Evolutionary conservation across 1,140 invertebrate genomes (phyloP), one percentile per base, ranked within the genome.

Genomic region (Hylaeus anthracinus): DNA sequence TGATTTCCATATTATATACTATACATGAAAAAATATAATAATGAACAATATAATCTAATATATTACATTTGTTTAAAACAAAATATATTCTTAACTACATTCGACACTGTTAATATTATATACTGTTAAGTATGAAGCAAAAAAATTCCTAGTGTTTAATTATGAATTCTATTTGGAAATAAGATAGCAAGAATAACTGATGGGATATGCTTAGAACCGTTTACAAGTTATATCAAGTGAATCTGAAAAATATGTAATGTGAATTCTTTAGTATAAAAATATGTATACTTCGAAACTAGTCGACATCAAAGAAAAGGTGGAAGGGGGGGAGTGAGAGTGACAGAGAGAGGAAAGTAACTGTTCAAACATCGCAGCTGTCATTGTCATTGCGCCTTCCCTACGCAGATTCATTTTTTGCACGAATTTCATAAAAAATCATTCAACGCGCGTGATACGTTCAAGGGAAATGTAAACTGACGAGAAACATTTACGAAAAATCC

Each of bases 291-390:
- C 12, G 26, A 73, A 74, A 71, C 41, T 60, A 12, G 56, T 70
- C 48, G 60, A 56, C 12, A 5, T 66, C 41, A n/a, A 55, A 63
- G 12, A 56, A 39, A 1, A 58, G 41, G n/a, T n/a, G 39, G 51
- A 37, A 48, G 43, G 8, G 15, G 53, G n/a, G 12, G 15, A 43
- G 66, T 37, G 26, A 58, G 70, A 72, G n/a, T 5, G 60, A 71
- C 45, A 73, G 9, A 5, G 14, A 37, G 53, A 66, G 70, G 48
- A 79, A 65, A 41, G 41, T 73, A 66, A 76, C 76, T 73, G 63
- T 85, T 77, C 78, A 69, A 72, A 84, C 82, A 70, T 81, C 75
- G 89, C 88, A 92, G 89, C 91, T 92, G 91, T 92, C 91, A 92
- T 91, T 92, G 91, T 90, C 91, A 91, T 90, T 90, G 87, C 80